These are phyloP conservation scores for Cebidichthys violaceus DNA, from an alignment of 2,113 vertebrate species.

Conservation along the genomic window DNA sequence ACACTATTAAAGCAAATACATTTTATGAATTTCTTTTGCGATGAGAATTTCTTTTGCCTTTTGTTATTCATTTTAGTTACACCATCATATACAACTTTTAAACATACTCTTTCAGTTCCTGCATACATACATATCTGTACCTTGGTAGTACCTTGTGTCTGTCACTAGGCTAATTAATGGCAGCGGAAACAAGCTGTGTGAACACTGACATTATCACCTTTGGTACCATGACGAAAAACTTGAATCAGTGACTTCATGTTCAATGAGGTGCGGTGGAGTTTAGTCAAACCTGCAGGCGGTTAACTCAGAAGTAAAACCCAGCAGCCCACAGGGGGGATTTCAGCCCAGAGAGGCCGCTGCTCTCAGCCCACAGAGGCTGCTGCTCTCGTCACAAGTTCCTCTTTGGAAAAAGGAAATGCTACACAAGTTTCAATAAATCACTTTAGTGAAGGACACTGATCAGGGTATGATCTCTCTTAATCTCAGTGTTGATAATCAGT, in stretches of 20 bases:
- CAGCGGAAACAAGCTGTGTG: background rate
- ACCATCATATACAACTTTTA: background rate
- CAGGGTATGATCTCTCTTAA: background rate
- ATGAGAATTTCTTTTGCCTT: too few species aligned
- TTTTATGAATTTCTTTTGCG: too few species aligned
- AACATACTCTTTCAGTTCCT: background rate
- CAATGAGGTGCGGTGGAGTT: background rate
- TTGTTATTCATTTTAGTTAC: too few species aligned
- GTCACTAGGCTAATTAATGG: background rate
- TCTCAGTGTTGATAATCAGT: background rate
- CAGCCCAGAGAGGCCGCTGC: conserved; percentile 11
- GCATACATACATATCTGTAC: background rate
- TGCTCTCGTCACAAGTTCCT: conserved; percentile 48
- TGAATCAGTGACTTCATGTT: background rate
- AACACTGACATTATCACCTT: background rate
- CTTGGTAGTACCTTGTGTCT: background rate
- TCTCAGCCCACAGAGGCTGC: conserved; percentile 14
- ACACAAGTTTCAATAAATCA: background rate
- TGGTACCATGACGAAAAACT: background rate
- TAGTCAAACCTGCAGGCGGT: background rate
- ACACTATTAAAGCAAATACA: background rate
- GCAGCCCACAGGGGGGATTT: conserved; percentile 38
- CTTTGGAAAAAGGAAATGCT: conserved; percentile 34
- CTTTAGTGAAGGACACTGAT: background rate
- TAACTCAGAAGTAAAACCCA: conserved; percentile 46